Percentiles rank a stretch among this genome's conserved stretches.
phyloP scores from a whole-genome alignment of 2,113 vertebrate species.

The Zosterops japonicus region DNA sequence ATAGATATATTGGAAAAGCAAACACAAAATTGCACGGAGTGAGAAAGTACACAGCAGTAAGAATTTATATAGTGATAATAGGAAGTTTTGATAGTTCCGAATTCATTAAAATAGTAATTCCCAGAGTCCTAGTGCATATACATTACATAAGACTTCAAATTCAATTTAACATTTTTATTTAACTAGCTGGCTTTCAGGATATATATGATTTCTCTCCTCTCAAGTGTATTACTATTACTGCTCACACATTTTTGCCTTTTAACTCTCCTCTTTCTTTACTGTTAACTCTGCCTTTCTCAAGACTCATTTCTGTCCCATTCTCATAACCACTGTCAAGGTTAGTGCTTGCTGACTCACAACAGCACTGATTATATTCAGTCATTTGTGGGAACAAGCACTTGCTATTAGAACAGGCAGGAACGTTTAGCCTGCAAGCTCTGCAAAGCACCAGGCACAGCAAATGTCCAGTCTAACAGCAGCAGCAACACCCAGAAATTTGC shows the following conservation, averaged over 20 bases:
- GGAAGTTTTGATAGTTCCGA: background rate
- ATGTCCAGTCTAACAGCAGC: background rate
- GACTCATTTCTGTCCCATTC: background rate
- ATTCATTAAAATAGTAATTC: background rate
- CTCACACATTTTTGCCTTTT: background rate
- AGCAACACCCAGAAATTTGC: background rate
- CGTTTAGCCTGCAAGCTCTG: background rate
- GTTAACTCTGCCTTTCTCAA: background rate
- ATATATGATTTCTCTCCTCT: background rate
- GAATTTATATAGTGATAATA: background rate
- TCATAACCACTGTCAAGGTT: background rate
- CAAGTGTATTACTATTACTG: background rate
- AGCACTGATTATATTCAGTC: background rate
- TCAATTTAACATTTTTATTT: background rate
- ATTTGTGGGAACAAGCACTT: background rate
- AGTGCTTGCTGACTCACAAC: conserved; percentile 1
- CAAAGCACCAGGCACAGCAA: background rate
- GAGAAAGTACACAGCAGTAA: background rate
- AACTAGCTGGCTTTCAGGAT: background rate
- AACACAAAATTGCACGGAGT: background rate
- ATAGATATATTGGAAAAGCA: background rate
- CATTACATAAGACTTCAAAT: background rate
- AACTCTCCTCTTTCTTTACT: background rate
- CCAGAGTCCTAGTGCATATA: background rate
- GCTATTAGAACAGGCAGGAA: background rate